Evolutionary conservation across 2,113 vertebrate genomes (phyloP).

Genomic region (Neogale vison): DNA sequence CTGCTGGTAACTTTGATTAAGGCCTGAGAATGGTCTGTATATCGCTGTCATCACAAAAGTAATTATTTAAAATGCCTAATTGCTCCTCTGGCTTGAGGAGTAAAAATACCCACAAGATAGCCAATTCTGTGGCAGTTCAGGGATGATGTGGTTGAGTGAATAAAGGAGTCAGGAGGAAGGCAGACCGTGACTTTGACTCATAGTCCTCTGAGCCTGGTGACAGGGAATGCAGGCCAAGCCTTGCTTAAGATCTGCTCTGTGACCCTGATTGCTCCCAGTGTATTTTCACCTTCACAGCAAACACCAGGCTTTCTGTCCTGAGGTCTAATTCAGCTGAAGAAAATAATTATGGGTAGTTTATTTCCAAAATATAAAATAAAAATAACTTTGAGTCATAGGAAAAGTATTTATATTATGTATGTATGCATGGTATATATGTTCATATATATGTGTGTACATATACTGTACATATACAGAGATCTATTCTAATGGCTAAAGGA

Average conservation of each 20-base stretch:
- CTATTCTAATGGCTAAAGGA: not conserved
- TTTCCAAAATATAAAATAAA: not conserved
- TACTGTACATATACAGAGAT: not conserved
- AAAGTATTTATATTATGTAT: not conserved
- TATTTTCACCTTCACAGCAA: not conserved
- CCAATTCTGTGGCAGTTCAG: not conserved
- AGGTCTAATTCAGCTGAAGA: not conserved
- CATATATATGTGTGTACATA: rapidly evolving
- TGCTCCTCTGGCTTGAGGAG: slow-evolving; percentile 6
- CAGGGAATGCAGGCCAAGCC: not conserved
- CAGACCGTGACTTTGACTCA: not conserved
- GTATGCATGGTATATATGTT: not conserved
- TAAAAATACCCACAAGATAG: not conserved
- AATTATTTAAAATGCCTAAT: slow-evolving; percentile 38
- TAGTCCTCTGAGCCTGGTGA: not conserved
- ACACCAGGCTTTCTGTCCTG: not conserved
- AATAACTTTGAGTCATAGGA: not conserved
- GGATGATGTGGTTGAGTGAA: not conserved
- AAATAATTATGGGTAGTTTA: not conserved
- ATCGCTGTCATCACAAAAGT: not conserved
- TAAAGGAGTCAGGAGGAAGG: not conserved
- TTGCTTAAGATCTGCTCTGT: not conserved
- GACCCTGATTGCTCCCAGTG: too few relatives aligned
- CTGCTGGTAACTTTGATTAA: slow-evolving; percentile 36
- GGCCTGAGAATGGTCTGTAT: not conserved